A percentile compares a stretch with the other conserved stretches of the same genome.
These are phyloP conservation scores for Polylopha cassiicola DNA, from an alignment of 2,888 invertebrate species.

Conservation along the genomic window DNA sequence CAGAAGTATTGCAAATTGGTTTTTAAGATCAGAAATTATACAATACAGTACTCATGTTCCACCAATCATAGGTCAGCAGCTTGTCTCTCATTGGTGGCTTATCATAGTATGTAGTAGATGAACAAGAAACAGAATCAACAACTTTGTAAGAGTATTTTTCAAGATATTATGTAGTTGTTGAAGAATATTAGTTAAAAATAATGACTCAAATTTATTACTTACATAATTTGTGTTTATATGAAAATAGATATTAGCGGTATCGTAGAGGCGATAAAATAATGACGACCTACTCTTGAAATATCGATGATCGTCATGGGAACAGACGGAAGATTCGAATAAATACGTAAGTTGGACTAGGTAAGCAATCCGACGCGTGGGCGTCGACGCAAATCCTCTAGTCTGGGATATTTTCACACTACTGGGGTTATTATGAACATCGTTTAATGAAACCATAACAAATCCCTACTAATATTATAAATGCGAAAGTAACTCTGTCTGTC, in stretches of 20 bases:
- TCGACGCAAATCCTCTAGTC: conserved; percentile 41
- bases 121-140: too few species aligned
- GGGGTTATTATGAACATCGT: conserved; percentile 29
- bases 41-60: too few species aligned
- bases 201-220: not conserved
- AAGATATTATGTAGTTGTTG: too few species aligned
- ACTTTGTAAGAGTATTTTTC: too few species aligned
- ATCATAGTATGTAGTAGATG: too few species aligned
- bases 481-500: too few species aligned
- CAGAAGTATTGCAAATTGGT: too few species aligned
- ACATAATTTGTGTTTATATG: conserved; percentile 6
- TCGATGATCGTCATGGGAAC: conserved; percentile 39
- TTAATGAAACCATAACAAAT: conserved; percentile 11
- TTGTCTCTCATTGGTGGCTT: too few species aligned
- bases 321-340: conserved; percentile 38
- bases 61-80: too few species aligned
- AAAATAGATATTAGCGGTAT: conserved; percentile 14
- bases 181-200: conserved; percentile 1
- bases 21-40: too few species aligned
- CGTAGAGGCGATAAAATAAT: conserved; percentile 27
- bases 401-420: conserved; percentile 44
- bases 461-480: too few species aligned
- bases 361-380: conserved; percentile 44
- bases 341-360: conserved; percentile 29
- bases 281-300: conserved; percentile 27